phyloP scores from a whole-genome alignment of 92 coral and sea anemone genomes.

The Virgularia gustaviana region DNA sequence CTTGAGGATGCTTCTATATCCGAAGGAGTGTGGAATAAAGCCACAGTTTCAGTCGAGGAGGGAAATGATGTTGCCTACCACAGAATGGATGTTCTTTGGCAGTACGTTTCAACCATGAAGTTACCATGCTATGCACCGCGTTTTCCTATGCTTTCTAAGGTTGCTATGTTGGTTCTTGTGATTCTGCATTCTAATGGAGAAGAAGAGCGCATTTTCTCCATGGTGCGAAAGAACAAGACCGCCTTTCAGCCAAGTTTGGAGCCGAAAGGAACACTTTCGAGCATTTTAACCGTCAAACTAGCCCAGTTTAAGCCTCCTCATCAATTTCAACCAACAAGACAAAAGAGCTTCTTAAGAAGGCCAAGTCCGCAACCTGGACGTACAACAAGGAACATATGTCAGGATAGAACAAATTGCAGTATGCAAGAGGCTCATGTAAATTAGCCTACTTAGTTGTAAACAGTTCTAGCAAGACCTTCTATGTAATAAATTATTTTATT shows the following conservation, averaged over 20 bases:
- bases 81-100: conserved; percentile 59
- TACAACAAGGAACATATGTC: conserved; percentile 25
- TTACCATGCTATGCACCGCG: conserved; percentile 43
- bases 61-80: conserved; percentile 43
- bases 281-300: conserved; percentile 55
- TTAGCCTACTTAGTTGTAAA: too few species aligned
- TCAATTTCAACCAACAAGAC: conserved; percentile 53
- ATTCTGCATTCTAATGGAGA: conserved; percentile 19
- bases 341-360: conserved; percentile 51
- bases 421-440: too few species aligned
- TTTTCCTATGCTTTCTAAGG: conserved; percentile 42
- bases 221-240: conserved; percentile 48
- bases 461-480: too few species aligned
- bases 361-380: conserved; percentile 49
- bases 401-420: neutral
- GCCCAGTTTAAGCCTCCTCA: conserved; percentile 51
- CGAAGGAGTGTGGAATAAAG: conserved; percentile 47
- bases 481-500: too few species aligned
- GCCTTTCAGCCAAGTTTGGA: conserved; percentile 58
- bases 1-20: conserved; percentile 47
- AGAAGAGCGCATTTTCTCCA: conserved; percentile 17
- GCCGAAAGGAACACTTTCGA: conserved; percentile 48
- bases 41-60: conserved; percentile 28
- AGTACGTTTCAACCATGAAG: conserved; percentile 34
- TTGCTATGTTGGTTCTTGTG: conserved; percentile 31